These are phyloP conservation scores for Helogale parvula DNA, from an alignment of 2,113 vertebrate genomes.

Conservation along the genomic window DNA sequence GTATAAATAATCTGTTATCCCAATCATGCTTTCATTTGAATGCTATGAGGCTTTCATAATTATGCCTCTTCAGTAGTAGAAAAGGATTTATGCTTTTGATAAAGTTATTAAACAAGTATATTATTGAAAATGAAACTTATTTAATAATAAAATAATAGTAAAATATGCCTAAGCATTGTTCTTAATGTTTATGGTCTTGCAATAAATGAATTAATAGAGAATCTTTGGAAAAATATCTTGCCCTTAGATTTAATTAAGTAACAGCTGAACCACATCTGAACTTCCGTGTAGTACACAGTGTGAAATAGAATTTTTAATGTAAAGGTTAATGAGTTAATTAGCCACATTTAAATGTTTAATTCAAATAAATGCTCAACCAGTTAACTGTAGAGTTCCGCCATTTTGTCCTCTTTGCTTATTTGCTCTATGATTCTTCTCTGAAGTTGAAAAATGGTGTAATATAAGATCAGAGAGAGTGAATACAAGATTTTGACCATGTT, in stretches of 20 bases:
- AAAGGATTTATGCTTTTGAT: accelerated
- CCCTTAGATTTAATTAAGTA: conserved; percentile 83
- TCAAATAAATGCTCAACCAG: conserved; percentile 77
- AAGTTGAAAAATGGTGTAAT: background rate
- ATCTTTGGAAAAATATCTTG: conserved; percentile 68
- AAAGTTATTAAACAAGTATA: background rate
- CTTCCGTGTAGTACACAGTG: conserved; percentile 75
- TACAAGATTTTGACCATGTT: background rate
- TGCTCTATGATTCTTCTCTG: background rate
- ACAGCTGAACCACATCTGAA: conserved; percentile 74
- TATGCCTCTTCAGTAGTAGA: background rate
- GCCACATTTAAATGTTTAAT: conserved; percentile 84
- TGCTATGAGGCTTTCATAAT: background rate
- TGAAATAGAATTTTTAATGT: conserved; percentile 83
- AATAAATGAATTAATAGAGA: conserved; percentile 70
- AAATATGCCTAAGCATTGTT: background rate
- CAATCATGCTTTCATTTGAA: background rate
- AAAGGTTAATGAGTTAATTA: conserved; percentile 88
- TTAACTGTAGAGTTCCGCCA: conserved; percentile 68
- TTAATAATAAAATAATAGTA: background rate
- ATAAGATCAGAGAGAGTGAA: background rate
- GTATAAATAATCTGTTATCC: background rate
- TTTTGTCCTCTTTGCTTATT: conserved; percentile 69
- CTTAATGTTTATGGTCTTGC: background rate
- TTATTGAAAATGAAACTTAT: background rate